Base-by-base conservation (phyloP, 1,140 invertebrate species). In the Orius laevigatus region DNA sequence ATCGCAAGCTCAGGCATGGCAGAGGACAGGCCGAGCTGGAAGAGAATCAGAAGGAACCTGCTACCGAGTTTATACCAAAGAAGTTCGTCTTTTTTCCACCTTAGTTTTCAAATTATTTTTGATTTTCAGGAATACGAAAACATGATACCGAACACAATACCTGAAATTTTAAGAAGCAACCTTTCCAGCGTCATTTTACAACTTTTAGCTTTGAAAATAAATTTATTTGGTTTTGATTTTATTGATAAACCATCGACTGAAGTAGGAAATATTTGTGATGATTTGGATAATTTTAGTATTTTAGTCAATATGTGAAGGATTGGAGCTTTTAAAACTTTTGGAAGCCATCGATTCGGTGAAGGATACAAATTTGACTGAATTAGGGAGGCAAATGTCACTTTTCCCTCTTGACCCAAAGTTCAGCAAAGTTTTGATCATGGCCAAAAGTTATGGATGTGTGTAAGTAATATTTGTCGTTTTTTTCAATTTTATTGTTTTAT, bases 391-490 rank as follows among this genome's bases (percentile, higher is more conserved):
- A 59, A 91, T 97, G 86, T 75, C 84, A 1, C 70, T 74, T 14
- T 97, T 95, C 65, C 94, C 94, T 1, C 66, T 98, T 36, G 90
- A 96, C 63, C 93, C 93, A 0, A 74, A 79, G 48, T 86, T 87
- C 65, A 78, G 87, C 4, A 92, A 88, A 67, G 73, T 88, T 8
- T 66, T 95, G 45, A 61, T 94, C 0, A 70, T 78, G 11, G 82
- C 89, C 3, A 71, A 77, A 12, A 75, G 83, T 39, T 80, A 78
- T 57, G 74, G 73, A 4, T 94, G 90, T 65, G 69, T 88, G 70
- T 74, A 63, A 65, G 69, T 56, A 53, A 20, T 25, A 25, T 4
- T 25, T 25, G 3, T 25, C 3, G 25, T 25, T 25, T 25, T 25
- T 4, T 25, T 25, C 25, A 25, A 25, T 25, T 25, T 25, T 25